Conservation (phyloP, 92 coral and sea anemone species). For the Hydrozoanthus gracilis region DNA sequence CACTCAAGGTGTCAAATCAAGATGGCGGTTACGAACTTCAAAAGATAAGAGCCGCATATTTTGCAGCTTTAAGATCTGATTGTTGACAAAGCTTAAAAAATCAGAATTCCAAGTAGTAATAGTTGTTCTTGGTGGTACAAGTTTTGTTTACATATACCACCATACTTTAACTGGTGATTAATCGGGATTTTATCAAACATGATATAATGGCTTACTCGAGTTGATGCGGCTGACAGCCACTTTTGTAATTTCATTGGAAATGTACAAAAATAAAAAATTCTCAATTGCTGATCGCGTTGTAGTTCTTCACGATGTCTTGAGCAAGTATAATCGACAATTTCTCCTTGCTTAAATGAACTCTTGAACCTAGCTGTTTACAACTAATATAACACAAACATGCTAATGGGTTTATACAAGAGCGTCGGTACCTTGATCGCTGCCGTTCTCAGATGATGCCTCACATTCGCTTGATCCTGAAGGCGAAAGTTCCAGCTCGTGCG, state of each 20-base stretch:
- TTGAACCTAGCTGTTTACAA: slow-evolving; percentile 35
- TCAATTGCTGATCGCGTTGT: not conserved
- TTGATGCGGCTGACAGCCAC: not conserved
- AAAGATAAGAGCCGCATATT: slow-evolving; percentile 1
- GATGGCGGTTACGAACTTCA: slow-evolving; percentile 24
- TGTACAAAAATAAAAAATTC: not conserved
- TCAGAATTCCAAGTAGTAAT: not conserved
- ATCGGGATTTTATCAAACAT: not conserved
- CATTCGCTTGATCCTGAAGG: slow-evolving; percentile 32
- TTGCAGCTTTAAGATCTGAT: not conserved
- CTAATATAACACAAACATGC: slow-evolving; percentile 29
- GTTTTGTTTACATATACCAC: not conserved
- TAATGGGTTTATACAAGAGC: not conserved
- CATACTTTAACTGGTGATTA: not conserved
- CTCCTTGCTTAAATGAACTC: slow-evolving; percentile 13
- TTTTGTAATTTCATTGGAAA: not conserved
- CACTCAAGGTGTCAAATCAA: slow-evolving; percentile 23
- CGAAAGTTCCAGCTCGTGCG: slow-evolving; percentile 35
- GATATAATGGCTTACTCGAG: not conserved
- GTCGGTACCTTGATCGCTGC: slow-evolving; percentile 44
- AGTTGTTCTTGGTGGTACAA: not conserved
- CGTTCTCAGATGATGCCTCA: slow-evolving; percentile 42
- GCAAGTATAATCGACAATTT: slow-evolving; percentile 6
- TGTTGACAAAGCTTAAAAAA: not conserved
- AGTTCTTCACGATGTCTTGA: not conserved